Evolutionary conservation across 2,113 vertebrate genomes (phyloP), one percentile per base, ranked within the genome.

Genomic region (Hoplias malabaricus): DNA sequence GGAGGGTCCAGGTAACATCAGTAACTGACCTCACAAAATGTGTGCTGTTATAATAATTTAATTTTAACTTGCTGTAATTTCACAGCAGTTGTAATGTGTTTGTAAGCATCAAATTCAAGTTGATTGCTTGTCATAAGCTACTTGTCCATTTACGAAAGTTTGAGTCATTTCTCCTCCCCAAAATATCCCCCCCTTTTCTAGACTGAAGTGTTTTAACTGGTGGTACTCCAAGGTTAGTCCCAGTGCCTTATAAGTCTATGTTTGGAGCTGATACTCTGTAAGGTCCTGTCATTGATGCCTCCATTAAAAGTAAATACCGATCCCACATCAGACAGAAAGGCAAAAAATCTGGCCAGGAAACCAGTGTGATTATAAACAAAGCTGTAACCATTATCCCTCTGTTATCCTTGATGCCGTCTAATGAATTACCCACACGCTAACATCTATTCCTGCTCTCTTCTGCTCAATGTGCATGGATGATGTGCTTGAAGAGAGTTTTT

Each of bases 181-280:
- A 54, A 66, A 23, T 21, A 46, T 34, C n/a, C 7, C 14, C 31
- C 34, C 21, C 12, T 27, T 5, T 65, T 65, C 11, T 61, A 43
- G 25, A 11, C 42, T 50, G 14, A 10, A n/a, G 62, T 78, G 67
- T 62, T 70, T 38, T 48, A 70, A 76, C 25, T 57, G 63, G 68
- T 53, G 46, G 53, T 36, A 59, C 23, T 62, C 61, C 1, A 61
- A 73, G 13, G 13, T 46, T 69, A 23, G 57, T 80, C 80, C 74
- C 70, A 81, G 48, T 80, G 71, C 88, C 90, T 89, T 90, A 91
- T 90, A 90, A 89, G 88, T 84, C 86, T 85, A 91, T 92, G 88
- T 91, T 91, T 93, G 85, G 87, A 83, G 81, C 88, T 93, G 84
- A 84, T 82, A 87, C 66, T 78, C 84, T 87, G 84, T 79, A 88